A percentile compares a stretch with the other conserved stretches of the same genome.
Evolutionary conservation across 1,140 invertebrate species (phyloP).

Genomic region (Andrena cerasifolii): DNA sequence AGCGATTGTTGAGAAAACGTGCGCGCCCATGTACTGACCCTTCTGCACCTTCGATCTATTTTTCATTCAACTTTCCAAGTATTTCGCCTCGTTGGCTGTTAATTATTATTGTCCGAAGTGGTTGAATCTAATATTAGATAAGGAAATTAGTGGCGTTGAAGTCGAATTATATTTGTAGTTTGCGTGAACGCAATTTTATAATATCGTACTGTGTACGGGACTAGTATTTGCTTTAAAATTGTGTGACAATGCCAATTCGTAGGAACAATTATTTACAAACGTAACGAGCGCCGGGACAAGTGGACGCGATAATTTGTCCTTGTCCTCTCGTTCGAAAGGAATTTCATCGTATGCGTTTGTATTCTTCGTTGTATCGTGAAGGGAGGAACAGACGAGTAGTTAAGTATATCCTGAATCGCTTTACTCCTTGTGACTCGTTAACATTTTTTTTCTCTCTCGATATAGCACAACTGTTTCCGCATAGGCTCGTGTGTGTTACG

Average conservation of each 20-base stretch:
- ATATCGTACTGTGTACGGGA: constrained; percentile 31
- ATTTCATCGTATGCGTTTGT: constrained; percentile 7
- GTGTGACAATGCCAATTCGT: constrained; percentile 10
- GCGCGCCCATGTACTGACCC: background rate
- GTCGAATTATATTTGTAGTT: background rate
- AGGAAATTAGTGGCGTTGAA: constrained; percentile 6
- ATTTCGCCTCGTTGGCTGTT: constrained; percentile 23
- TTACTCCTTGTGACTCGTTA: constrained; percentile 15
- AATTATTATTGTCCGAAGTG: constrained; percentile 14
- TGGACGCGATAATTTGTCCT: constrained; percentile 25
- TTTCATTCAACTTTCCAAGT: constrained; percentile 22
- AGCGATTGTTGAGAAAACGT: background rate
- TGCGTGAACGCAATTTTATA: constrained; percentile 22
- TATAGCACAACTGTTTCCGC: constrained; percentile 20
- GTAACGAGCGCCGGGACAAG: background rate
- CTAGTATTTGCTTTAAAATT: constrained; percentile 39
- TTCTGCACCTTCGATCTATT: background rate
- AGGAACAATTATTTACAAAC: constrained; percentile 26
- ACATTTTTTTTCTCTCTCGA: constrained; percentile 7
- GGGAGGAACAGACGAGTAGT: background rate
- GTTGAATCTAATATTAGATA: background rate
- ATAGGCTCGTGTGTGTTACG: constrained; percentile 12
- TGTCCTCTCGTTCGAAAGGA: background rate
- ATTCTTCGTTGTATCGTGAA: constrained; percentile 22
- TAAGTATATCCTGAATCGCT: constrained; percentile 8